phyloP scores from a whole-genome alignment of 2,113 vertebrate species.

The Gila orcuttii region DNA sequence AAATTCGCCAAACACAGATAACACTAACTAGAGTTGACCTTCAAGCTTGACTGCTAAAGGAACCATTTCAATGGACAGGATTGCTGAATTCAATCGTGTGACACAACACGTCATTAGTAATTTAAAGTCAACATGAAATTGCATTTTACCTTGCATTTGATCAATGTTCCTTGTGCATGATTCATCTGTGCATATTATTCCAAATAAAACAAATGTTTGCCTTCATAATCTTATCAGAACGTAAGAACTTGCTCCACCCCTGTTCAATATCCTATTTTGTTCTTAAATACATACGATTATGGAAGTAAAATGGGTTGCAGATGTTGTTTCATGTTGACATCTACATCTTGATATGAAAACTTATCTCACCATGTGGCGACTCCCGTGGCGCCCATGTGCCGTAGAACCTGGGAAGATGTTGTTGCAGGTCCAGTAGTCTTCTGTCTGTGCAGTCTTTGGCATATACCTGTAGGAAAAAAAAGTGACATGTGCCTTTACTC shows the following conservation, averaged over 20 bases:
- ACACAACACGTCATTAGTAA: background rate
- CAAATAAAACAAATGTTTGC: background rate
- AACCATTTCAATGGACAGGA: background rate
- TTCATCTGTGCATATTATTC: background rate
- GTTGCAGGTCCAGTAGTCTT: conserved; percentile 40
- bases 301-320: background rate
- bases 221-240: background rate
- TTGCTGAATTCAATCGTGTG: background rate
- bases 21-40: background rate
- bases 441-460: conserved; percentile 46
- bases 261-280: background rate
- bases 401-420: conserved; percentile 53
- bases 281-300: background rate
- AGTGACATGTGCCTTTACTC: background rate
- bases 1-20: background rate
- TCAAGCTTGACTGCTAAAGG: background rate
- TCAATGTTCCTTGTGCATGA: background rate
- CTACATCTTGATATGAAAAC: background rate
- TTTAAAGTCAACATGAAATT: background rate
- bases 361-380: conserved; percentile 48
- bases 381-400: conserved; percentile 49
- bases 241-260: background rate
- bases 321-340: background rate
- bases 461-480: conserved; percentile 48
- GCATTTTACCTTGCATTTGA: background rate